These are phyloP conservation scores for Okamejei kenojei DNA, from an alignment of 2,797 vertebrate genomes.

Conservation along the genomic window DNA sequence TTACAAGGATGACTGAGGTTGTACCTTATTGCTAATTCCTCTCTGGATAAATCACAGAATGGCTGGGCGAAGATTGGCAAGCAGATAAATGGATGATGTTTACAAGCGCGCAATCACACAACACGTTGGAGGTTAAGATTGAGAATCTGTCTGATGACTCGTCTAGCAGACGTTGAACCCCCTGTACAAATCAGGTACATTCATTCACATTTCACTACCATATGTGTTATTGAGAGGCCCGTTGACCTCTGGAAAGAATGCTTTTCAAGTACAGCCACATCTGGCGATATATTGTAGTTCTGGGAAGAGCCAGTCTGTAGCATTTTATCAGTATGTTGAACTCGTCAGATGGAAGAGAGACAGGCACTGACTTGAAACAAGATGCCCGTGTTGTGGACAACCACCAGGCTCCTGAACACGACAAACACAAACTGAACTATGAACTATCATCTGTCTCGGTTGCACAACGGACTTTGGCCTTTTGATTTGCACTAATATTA, in stretches of 20 bases:
- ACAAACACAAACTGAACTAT: too few species aligned
- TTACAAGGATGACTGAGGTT: too few species aligned
- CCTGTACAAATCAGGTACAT: constrained; percentile 26
- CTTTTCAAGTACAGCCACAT: constrained; percentile 30
- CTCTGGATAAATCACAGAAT: not conserved
- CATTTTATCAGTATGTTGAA: constrained; percentile 12
- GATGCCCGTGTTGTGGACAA: not conserved
- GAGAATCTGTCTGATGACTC: constrained; percentile 16
- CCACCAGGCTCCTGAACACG: too few species aligned
- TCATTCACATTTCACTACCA: constrained; percentile 36
- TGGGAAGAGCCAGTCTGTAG: constrained; percentile 8
- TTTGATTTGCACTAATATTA: too few species aligned
- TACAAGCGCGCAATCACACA: too few species aligned
- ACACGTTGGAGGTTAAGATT: too few species aligned
- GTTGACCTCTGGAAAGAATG: constrained; percentile 31
- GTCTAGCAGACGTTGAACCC: constrained; percentile 5
- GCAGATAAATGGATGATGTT: not conserved
- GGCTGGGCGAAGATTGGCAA: not conserved
- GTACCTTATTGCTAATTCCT: not conserved
- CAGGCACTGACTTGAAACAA: not conserved
- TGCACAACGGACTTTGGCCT: too few species aligned
- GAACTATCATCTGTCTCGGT: too few species aligned
- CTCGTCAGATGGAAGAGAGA: not conserved
- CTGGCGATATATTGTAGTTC: constrained; percentile 3
- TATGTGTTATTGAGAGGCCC: constrained; percentile 27